Evolutionary conservation across 2,113 vertebrate genomes (phyloP).

Genomic region (Pollimyrus isidori): DNA sequence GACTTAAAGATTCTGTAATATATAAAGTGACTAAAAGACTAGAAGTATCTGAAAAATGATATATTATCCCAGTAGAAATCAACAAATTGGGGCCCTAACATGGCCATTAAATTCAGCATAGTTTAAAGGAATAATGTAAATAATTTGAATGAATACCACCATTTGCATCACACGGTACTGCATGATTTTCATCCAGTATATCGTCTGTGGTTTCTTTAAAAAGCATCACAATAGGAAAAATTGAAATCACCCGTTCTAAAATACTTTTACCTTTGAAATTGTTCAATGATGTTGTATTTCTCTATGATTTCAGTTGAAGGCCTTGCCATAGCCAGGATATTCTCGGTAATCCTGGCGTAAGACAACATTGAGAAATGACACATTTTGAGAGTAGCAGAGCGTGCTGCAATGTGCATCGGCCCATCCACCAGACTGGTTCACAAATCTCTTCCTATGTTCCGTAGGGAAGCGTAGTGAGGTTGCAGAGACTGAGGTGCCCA

Average conservation of each 20-base stretch:
- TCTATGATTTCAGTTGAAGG: slow-evolving; percentile 85
- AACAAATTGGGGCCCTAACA: neutral
- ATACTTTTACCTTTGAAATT: slow-evolving; percentile 75
- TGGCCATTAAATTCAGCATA: neutral
- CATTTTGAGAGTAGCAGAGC: neutral
- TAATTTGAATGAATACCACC: neutral
- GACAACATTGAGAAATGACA: neutral
- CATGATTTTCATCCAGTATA: neutral
- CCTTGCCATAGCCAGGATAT: slow-evolving; percentile 82
- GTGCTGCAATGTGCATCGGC: neutral
- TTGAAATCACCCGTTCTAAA: neutral
- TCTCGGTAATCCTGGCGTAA: slow-evolving; percentile 77
- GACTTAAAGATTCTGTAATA: no score
- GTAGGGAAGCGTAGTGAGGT: neutral
- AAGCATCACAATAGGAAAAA: neutral
- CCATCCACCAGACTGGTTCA: neutral
- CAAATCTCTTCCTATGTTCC: neutral
- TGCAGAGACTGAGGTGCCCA: slow-evolving; percentile 39
- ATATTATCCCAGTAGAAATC: neutral
- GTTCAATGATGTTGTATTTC: slow-evolving; percentile 78
- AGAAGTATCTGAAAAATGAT: neutral
- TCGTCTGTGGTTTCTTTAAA: neutral
- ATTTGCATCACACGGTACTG: no score
- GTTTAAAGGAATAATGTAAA: neutral
- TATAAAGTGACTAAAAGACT: neutral